These are phyloP conservation scores for Synergus gifuensis DNA, from an alignment of 2,888 invertebrate genomes.

Conservation along the genomic window DNA sequence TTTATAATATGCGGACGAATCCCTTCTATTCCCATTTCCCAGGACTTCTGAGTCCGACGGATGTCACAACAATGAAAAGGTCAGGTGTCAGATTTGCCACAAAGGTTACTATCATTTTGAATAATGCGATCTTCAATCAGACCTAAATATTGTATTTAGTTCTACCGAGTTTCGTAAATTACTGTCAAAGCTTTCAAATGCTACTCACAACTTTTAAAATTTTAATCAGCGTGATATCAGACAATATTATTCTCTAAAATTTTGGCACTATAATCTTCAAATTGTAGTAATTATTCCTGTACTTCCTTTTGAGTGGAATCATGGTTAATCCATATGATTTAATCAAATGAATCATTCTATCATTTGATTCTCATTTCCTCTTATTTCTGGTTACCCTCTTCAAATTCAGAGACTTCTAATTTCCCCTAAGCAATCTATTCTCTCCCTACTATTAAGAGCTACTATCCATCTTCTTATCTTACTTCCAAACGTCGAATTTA, in stretches of 20 bases:
- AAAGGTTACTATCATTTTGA: not conserved
- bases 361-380: conserved; percentile 7
- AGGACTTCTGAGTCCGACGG: conserved; percentile 29
- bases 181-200: not conserved
- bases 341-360: conserved; percentile 15
- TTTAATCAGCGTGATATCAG: not conserved
- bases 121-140: conserved; percentile 11
- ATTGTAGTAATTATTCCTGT: not conserved
- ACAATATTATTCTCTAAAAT: not conserved
- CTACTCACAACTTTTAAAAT: not conserved
- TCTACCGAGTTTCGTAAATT: not conserved
- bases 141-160: conserved; percentile 6
- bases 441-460: not conserved
- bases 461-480: not conserved
- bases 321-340: not conserved
- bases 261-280: not conserved
- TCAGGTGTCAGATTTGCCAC: conserved; percentile 19
- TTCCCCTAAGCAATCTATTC: not conserved
- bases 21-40: conserved; percentile 26
- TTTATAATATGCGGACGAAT: conserved; percentile 27
- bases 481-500: not conserved
- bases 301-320: too few relatives aligned
- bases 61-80: conserved; percentile 36
- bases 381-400: not conserved
- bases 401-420: not conserved